These are phyloP conservation scores for Pterostichus madidus DNA, from an alignment of 2,888 invertebrate species.

Conservation along the genomic window DNA sequence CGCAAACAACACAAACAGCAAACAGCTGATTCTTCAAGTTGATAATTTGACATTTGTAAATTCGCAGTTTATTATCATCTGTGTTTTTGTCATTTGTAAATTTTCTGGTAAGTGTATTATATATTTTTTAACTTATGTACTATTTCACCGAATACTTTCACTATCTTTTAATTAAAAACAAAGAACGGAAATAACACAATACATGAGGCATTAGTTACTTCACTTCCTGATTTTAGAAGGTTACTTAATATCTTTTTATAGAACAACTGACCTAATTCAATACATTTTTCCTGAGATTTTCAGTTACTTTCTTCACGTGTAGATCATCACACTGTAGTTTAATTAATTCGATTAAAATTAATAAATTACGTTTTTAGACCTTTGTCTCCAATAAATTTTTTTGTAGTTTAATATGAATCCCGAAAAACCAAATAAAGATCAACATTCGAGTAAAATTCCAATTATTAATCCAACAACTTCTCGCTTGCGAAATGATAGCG, in stretches of 20 bases:
- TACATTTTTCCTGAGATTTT: constrained; percentile 39
- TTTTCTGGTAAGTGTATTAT: constrained; percentile 49
- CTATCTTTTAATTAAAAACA: neutral
- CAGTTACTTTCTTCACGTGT: constrained; percentile 1
- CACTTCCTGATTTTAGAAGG: constrained; percentile 61
- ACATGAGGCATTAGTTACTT: constrained; percentile 4
- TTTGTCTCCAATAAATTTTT: neutral
- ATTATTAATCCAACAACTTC: constrained; percentile 67
- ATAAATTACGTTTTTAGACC: neutral
- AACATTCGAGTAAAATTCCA: constrained; percentile 42
- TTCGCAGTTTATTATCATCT: constrained; percentile 37
- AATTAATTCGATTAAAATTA: neutral
- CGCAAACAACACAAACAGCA: constrained; percentile 30
- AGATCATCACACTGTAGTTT: neutral
- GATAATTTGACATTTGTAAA: constrained; percentile 52
- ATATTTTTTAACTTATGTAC: neutral
- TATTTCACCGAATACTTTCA: neutral
- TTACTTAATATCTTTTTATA: constrained; percentile 62
- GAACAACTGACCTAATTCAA: constrained; percentile 62
- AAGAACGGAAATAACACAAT: constrained; percentile 3
- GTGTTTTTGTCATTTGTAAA: constrained; percentile 39
- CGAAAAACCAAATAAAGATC: constrained; percentile 60
- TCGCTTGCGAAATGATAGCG: constrained; percentile 75
- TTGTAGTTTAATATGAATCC: constrained; percentile 52
- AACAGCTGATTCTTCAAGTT: constrained; percentile 58